These are phyloP conservation scores for Tadarida brasiliensis DNA, from an alignment of 2,797 vertebrate species.

Conservation along the genomic window DNA sequence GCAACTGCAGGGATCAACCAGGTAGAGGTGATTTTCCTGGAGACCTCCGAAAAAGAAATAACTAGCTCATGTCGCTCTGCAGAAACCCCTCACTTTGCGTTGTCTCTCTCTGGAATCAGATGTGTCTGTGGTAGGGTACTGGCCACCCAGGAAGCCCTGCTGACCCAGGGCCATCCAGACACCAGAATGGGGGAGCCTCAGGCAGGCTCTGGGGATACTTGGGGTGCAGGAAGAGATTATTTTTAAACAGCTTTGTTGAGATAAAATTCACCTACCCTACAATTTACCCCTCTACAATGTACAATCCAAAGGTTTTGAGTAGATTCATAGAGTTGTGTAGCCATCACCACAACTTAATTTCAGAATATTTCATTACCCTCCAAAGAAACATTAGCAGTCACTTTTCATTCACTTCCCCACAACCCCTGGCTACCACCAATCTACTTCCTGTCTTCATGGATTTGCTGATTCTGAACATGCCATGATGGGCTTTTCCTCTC, in stretches of 20 bases:
- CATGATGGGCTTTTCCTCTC: neutral
- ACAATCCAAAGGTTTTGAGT: neutral
- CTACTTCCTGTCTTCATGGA: neutral
- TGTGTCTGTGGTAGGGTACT: neutral
- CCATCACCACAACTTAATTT: neutral
- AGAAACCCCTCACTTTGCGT: neutral
- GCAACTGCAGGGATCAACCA: too few species aligned
- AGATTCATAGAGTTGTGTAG: neutral
- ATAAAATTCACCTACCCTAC: neutral
- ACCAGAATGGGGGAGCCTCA: neutral
- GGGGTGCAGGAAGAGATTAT: neutral
- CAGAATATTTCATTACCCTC: neutral
- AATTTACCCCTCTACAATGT: neutral
- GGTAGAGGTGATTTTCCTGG: neutral
- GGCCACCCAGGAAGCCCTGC: neutral
- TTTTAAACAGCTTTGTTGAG: neutral
- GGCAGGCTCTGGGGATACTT: neutral
- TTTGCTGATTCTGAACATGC: neutral
- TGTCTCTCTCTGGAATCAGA: neutral
- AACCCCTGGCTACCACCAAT: too few species aligned
- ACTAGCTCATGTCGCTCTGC: neutral
- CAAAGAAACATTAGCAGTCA: too few species aligned
- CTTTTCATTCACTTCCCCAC: accelerated
- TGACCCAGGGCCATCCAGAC: neutral
- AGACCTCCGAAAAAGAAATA: neutral